phyloP scores from a whole-genome alignment of 1,140 invertebrate species.

The Marisa cornuarietis region DNA sequence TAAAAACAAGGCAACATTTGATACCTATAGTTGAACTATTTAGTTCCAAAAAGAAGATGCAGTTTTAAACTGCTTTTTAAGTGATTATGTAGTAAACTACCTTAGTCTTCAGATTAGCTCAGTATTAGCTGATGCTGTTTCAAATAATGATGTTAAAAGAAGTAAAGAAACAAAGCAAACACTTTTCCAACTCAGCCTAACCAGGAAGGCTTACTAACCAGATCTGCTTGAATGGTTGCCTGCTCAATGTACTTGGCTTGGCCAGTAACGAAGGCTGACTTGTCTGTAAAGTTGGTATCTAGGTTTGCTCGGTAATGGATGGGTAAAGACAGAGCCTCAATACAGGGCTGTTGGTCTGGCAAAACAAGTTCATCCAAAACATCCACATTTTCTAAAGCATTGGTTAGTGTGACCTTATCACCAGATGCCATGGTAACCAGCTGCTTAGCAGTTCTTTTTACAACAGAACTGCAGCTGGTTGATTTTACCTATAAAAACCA shows the following conservation, averaged over 20 bases:
- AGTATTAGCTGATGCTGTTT: slow-evolving; percentile 1
- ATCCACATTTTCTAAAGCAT: slow-evolving; percentile 98
- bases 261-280: slow-evolving; percentile 98
- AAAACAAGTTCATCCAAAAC: slow-evolving; percentile 96
- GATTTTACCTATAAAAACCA: too few relatives aligned
- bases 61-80: too few relatives aligned
- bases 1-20: too few relatives aligned
- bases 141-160: background rate
- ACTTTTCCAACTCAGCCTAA: background rate
- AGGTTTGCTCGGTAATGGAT: slow-evolving; percentile 89
- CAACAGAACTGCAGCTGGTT: too few relatives aligned
- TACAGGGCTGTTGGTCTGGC: slow-evolving; percentile 97
- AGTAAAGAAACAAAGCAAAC: background rate
- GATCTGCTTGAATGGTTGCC: slow-evolving; percentile 96
- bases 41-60: too few relatives aligned
- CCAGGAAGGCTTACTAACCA: slow-evolving; percentile 73
- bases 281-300: slow-evolving; percentile 76
- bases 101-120: background rate
- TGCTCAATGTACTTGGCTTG: slow-evolving; percentile 99
- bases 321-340: slow-evolving; percentile 96
- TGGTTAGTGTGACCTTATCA: slow-evolving; percentile 91
- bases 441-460: too few relatives aligned
- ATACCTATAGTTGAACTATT: too few relatives aligned
- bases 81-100: background rate
- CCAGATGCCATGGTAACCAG: slow-evolving; percentile 44